Percentiles rank a stretch among this genome's conserved stretches.
Conservation (phyloP, 2,888 invertebrate genomes). For the Drosophila antonietae region DNA sequence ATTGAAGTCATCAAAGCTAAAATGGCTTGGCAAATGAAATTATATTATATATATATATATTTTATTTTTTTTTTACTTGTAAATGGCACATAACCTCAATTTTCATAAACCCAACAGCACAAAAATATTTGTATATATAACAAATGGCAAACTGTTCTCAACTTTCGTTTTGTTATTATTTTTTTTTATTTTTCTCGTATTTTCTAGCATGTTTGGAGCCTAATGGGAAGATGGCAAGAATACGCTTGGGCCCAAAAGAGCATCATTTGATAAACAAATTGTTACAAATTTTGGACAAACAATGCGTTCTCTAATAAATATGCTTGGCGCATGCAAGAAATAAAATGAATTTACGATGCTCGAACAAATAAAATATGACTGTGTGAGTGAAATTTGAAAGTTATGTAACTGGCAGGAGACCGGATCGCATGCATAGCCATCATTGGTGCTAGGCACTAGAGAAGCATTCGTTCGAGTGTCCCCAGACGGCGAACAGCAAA, state of each 20-base stretch:
- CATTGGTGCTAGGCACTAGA: slow-evolving; percentile 48
- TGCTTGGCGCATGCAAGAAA: slow-evolving; percentile 44
- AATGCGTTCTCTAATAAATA: slow-evolving; percentile 61
- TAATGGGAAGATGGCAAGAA: slow-evolving; percentile 11
- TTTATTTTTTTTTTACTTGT: background rate
- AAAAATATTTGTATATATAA: slow-evolving; percentile 10
- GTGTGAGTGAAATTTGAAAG: slow-evolving; percentile 51
- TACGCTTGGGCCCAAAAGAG: slow-evolving; percentile 12
- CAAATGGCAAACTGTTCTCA: background rate
- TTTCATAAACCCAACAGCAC: slow-evolving; percentile 17
- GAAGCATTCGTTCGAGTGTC: slow-evolving; percentile 32
- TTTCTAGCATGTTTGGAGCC: slow-evolving; percentile 19
- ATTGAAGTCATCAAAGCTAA: background rate
- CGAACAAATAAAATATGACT: slow-evolving; percentile 63
- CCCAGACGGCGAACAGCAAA: slow-evolving; percentile 40
- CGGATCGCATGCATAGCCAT: slow-evolving; percentile 47
- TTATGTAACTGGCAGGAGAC: slow-evolving; percentile 28
- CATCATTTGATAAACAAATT: slow-evolving; percentile 54
- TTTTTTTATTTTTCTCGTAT: background rate
- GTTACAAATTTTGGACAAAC: slow-evolving; percentile 47
- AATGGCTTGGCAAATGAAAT: background rate
- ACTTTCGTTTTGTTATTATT: background rate
- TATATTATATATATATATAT: background rate
- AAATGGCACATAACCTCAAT: background rate
- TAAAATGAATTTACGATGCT: slow-evolving; percentile 70